A percentile compares a stretch with the other conserved stretches of the same genome.
These are phyloP conservation scores for Seison nebaliae DNA, from an alignment of 1,140 invertebrate genomes.

Conservation along the genomic window DNA sequence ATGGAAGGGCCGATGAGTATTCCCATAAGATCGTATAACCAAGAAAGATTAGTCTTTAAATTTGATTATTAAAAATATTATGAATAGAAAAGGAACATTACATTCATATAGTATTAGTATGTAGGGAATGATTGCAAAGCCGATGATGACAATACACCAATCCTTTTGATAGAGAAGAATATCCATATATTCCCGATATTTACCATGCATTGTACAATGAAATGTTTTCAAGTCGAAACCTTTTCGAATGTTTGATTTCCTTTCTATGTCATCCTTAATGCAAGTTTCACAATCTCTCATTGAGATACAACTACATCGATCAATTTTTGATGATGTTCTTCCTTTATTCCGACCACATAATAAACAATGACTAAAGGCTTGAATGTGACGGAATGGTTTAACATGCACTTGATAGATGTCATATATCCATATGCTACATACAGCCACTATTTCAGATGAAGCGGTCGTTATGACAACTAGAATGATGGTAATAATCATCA, in stretches of 20 bases:
- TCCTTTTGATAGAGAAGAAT: constrained; percentile 21
- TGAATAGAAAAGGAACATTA: no score
- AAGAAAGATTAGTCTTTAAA: constrained; percentile 21
- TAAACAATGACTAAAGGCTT: constrained; percentile 25
- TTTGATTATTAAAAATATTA: no score
- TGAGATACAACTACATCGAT: constrained; percentile 24
- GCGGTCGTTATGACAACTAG: constrained; percentile 29
- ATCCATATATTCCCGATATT: constrained; percentile 23
- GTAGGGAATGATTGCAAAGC: constrained; percentile 23
- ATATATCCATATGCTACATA: constrained; percentile 28
- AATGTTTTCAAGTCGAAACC: constrained; percentile 20
- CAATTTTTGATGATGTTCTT: constrained; percentile 20
- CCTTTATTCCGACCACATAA: constrained; percentile 23
- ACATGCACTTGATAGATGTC: constrained; percentile 24
- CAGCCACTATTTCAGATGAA: constrained; percentile 27
- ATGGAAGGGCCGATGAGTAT: constrained; percentile 23
- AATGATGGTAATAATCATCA: constrained; percentile 23
- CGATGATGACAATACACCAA: constrained; percentile 23
- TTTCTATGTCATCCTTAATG: constrained; percentile 21
- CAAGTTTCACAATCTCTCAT: constrained; percentile 20
- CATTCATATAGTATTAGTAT: constrained; percentile 19
- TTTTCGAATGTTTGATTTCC: constrained; percentile 14
- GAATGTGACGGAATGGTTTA: constrained; percentile 21
- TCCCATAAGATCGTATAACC: constrained; percentile 29
- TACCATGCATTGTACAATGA: constrained; percentile 22